Evolutionary conservation across 2,888 invertebrate species (phyloP).

Genomic region (Trypoxylon attenuatum): DNA sequence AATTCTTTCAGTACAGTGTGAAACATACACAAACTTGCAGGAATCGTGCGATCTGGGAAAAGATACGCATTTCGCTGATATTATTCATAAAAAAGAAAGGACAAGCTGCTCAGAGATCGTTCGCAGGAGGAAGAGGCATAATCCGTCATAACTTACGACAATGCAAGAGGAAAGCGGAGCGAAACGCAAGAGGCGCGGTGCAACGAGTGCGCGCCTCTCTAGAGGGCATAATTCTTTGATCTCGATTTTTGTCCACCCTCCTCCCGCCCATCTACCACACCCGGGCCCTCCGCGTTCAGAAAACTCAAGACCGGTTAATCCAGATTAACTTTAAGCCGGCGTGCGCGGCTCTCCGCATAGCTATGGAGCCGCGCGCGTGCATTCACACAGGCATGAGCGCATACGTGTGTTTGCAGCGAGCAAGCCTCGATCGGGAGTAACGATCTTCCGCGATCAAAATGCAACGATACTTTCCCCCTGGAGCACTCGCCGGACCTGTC

Average conservation of each 20-base stretch:
- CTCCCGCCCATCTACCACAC: conserved; percentile 12
- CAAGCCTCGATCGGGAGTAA: conserved; percentile 57
- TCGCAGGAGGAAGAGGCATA: too few species aligned
- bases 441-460: conserved; percentile 64
- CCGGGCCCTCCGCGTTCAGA: conserved; percentile 23
- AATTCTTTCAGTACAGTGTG: too few species aligned
- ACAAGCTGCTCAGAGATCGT: too few species aligned
- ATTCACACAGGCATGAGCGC: not conserved
- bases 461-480: conserved; percentile 52
- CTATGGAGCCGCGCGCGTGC: conserved; percentile 19
- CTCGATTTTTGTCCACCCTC: conserved; percentile 47
- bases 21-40: too few species aligned
- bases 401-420: conserved; percentile 16
- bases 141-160: not conserved
- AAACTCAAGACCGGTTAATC: conserved; percentile 63
- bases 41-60: too few species aligned
- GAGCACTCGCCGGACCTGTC: conserved; percentile 46
- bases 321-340: conserved; percentile 59
- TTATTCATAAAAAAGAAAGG: not conserved
- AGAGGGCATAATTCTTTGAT: conserved; percentile 53
- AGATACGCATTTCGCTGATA: conserved; percentile 8
- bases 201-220: conserved; percentile 37
- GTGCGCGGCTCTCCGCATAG: conserved; percentile 16
- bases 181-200: conserved; percentile 25
- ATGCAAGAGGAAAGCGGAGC: conserved; percentile 8